phyloP scores from a whole-genome alignment of 2,113 vertebrate species.

The Asarcornis scutulata region DNA sequence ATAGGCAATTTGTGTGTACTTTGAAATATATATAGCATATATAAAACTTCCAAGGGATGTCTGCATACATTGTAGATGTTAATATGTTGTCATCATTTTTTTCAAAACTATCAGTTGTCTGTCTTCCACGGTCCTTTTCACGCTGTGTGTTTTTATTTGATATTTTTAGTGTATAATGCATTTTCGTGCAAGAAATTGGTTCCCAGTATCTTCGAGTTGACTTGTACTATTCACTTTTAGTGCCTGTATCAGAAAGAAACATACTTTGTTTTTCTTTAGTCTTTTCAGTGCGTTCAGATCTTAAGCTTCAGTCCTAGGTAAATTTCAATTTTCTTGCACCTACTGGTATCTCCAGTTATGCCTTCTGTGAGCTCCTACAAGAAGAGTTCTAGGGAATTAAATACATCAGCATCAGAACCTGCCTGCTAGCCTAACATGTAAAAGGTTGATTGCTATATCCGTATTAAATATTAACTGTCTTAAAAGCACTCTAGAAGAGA shows the following conservation, averaged over 20 bases:
- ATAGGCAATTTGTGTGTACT: slow-evolving; percentile 42
- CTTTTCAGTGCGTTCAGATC: background rate
- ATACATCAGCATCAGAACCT: background rate
- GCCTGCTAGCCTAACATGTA: background rate
- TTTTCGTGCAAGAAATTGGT: background rate
- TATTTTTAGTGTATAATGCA: slow-evolving; percentile 3
- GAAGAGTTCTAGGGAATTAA: background rate
- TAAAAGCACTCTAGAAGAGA: background rate
- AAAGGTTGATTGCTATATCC: background rate
- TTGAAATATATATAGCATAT: slow-evolving; percentile 44
- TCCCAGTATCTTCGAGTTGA: background rate
- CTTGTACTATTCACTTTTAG: background rate
- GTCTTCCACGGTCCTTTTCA: background rate
- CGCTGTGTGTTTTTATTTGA: background rate
- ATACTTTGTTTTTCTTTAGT: background rate
- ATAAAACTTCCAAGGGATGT: slow-evolving; percentile 37
- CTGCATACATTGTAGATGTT: slow-evolving; percentile 19
- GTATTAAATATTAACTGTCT: background rate
- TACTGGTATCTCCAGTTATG: accelerated
- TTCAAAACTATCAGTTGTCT: background rate
- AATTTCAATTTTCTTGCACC: background rate
- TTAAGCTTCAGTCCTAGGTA: background rate
- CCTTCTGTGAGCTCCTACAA: background rate
- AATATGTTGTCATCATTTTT: background rate
- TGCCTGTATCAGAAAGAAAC: background rate